Base-by-base conservation (phyloP, 2,888 invertebrate genomes). In the Stictocephala bisonia region DNA sequence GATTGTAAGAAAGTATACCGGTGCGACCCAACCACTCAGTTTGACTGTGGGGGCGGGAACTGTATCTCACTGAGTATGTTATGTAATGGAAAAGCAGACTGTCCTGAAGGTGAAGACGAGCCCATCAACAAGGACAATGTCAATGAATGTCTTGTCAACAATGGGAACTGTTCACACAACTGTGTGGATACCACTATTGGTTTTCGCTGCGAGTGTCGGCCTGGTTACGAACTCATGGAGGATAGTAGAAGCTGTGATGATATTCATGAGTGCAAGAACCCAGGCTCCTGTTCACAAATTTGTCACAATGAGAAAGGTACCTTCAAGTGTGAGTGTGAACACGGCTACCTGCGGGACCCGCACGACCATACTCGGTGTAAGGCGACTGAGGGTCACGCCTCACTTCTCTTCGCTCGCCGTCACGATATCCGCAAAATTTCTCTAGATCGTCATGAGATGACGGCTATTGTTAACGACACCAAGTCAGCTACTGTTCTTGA, bases 401-500 rank as follows among this genome's bases (percentile, higher is more conserved):
- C 95, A 0, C 86, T 98, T 3, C 86, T 97, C 29, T 93, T 97
- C 82, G 94, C 97, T 0, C 89, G 96, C 74, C 89, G 94, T 35
- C 91, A 93, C 81, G 97, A 97, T 82, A 95, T 98, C 78, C 88
- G 97, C 69, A 95, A 96, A 85, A 93, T 97, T 79, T 93, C 95
- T 44, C 85, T 97, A 70, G 96, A 96, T 82, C 94, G 95, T 82
- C 93, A 92, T 83, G 94, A 95, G 85, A 95, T 95, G 93, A 95
- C 96, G 2, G 92, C 94, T 20, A 94, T 97, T 77, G 95, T 97
- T 13, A 95, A 95, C 80, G 92, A 93, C 77, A 95, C 96, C 0
- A 93, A 94, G 82, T 93, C 94, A 68, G 97, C 97, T 0, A 95
- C 97, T 1, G 97, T 97, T 0, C 84, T 99, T 66, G 99, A 99